phyloP scores from a whole-genome alignment of 2,888 invertebrate genomes.

The Rugalucina vietnamica region DNA sequence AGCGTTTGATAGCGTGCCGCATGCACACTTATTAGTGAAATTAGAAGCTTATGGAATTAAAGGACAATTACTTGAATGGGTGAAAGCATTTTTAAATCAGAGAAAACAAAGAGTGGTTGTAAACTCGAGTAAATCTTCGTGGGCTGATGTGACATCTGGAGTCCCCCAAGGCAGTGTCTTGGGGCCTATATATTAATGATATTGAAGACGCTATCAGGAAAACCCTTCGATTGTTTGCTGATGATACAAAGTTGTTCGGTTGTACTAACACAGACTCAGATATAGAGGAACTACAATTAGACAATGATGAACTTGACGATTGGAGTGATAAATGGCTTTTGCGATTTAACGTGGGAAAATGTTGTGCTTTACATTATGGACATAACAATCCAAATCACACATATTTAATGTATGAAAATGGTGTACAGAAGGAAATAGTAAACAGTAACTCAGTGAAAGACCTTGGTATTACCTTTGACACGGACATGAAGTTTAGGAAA shows the following conservation, averaged over 20 bases:
- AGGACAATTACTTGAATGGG: neutral
- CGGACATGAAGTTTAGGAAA: slow-evolving; percentile 27
- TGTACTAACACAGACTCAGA: neutral
- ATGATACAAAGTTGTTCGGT: slow-evolving; percentile 3
- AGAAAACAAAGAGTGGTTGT: slow-evolving; percentile 30
- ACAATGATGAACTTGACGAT: neutral
- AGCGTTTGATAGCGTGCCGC: neutral
- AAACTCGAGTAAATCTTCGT: slow-evolving; percentile 16
- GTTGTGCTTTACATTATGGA: slow-evolving; percentile 12
- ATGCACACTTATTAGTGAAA: neutral
- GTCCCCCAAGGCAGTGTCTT: slow-evolving; percentile 52
- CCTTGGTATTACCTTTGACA: slow-evolving; percentile 32
- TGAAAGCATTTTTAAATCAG: neutral
- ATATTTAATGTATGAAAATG: neutral
- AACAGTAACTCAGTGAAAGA: neutral
- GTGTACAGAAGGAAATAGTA: neutral
- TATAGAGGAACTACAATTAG: neutral
- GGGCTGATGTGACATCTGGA: slow-evolving; percentile 42
- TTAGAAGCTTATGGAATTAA: neutral
- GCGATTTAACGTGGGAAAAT: slow-evolving; percentile 2
- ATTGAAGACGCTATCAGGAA: neutral
- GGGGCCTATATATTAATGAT: slow-evolving; percentile 33
- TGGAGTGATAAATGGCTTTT: slow-evolving; percentile 25
- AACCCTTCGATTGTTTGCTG: neutral
- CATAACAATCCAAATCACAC: neutral